A percentile compares a stretch with the other conserved stretches of the same genome.
Conservation (phyloP, 2,113 vertebrate genomes). For the Sapajus apella region DNA sequence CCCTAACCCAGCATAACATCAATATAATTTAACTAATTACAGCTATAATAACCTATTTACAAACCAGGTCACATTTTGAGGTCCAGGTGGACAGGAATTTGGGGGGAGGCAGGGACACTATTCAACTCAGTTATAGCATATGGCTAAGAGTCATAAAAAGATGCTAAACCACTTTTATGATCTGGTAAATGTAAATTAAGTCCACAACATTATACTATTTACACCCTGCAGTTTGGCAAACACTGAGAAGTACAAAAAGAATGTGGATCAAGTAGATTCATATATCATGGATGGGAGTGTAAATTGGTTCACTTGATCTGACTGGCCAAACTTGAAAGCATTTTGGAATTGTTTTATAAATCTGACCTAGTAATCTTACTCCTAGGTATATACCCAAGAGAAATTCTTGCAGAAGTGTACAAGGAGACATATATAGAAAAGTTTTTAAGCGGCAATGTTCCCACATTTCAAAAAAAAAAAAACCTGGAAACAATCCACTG, state of each 20-base stretch:
- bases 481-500: neutral
- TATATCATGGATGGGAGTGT: accelerated
- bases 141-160: neutral
- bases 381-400: neutral
- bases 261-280: neutral
- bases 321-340: neutral
- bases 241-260: neutral
- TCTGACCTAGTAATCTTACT: neutral
- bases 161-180: neutral
- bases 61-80: neutral
- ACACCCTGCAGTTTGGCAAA: accelerated
- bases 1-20: neutral
- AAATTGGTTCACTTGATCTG: neutral
- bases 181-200: accelerated
- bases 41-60: neutral
- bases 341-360: neutral
- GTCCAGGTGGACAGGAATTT: neutral
- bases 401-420: neutral
- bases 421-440: neutral
- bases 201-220: accelerated
- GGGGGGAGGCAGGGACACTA: too few relatives aligned
- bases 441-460: neutral
- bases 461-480: neutral
- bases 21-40: neutral
- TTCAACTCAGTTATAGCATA: neutral